Conservation (phyloP, 2,113 vertebrate species). For the Pseudorasbora parva region DNA sequence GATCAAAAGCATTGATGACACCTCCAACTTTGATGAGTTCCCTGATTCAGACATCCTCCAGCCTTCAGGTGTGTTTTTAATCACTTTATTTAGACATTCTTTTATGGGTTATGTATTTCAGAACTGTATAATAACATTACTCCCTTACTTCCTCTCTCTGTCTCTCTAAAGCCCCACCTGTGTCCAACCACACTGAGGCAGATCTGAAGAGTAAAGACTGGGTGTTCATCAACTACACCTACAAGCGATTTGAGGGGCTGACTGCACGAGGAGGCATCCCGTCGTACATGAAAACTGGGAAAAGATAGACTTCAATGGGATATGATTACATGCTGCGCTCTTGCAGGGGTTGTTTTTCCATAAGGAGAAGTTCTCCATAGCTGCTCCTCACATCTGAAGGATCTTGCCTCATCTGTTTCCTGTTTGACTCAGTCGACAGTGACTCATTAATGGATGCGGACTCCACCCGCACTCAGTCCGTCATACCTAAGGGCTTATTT, state of each 20-base stretch:
- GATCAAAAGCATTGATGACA: conserved; percentile 99
- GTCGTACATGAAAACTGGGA: conserved; percentile 95
- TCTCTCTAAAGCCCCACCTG: conserved; percentile 56
- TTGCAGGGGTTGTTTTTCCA: neutral
- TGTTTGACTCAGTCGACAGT: conserved; percentile 13
- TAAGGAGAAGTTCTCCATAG: conserved; percentile 18
- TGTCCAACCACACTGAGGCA: conserved; percentile 88
- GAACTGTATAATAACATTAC: neutral
- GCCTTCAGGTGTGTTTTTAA: conserved; percentile 81
- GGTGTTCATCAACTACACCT: conserved; percentile 99
- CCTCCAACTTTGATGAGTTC: conserved; percentile 98
- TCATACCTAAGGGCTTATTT: conserved; percentile 16
- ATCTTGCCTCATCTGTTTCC: conserved; percentile 20
- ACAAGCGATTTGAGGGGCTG: conserved; percentile 97
- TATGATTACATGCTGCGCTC: neutral
- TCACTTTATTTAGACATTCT: neutral
- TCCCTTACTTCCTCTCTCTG: neutral
- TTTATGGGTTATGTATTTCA: neutral
- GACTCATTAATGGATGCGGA: conserved; percentile 24
- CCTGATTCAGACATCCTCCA: conserved; percentile 98
- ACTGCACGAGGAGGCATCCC: conserved; percentile 94
- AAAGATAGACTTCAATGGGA: conserved; percentile 73
- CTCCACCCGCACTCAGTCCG: neutral
- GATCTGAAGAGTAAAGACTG: conserved; percentile 99
- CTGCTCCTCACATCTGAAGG: conserved; percentile 5